Evolutionary conservation across 2,888 invertebrate genomes (phyloP).

Genomic region (Entomobrya proxima): DNA sequence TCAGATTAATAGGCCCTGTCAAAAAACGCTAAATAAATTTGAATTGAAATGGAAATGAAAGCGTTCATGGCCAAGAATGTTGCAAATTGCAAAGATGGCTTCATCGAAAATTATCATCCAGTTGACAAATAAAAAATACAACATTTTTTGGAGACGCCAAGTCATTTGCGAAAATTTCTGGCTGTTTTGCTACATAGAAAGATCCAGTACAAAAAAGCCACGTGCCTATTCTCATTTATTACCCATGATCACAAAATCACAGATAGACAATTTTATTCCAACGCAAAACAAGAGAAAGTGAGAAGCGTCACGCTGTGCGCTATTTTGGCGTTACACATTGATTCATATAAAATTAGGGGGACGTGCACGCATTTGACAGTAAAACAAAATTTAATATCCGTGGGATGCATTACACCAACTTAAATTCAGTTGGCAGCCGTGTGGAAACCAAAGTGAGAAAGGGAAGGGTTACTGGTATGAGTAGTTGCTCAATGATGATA

Average conservation of each 20-base stretch:
- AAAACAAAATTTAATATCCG: not conserved
- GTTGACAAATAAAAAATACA: not conserved
- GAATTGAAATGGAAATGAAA: not conserved
- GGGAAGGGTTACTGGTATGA: too few relatives aligned
- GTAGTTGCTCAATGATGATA: too few relatives aligned
- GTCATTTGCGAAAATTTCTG: too few relatives aligned
- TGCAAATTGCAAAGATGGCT: not conserved
- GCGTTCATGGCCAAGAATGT: not conserved
- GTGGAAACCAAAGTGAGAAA: not conserved
- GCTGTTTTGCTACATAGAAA: too few relatives aligned
- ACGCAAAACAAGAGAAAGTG: conserved; percentile 26
- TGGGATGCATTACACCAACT: not conserved
- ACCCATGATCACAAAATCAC: too few relatives aligned
- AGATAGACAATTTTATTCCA: too few relatives aligned
- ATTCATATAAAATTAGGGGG: not conserved
- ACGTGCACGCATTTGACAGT: not conserved
- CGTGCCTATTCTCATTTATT: too few relatives aligned
- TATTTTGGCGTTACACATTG: too few relatives aligned
- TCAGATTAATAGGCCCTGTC: not conserved
- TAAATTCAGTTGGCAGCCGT: not conserved
- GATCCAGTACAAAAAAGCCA: too few relatives aligned
- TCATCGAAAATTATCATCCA: not conserved
- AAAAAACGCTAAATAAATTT: not conserved
- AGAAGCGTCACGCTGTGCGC: conserved; percentile 23
- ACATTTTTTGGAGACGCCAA: not conserved